phyloP scores from a whole-genome alignment of 2,797 vertebrate genomes.

The Manis crassicaudata region DNA sequence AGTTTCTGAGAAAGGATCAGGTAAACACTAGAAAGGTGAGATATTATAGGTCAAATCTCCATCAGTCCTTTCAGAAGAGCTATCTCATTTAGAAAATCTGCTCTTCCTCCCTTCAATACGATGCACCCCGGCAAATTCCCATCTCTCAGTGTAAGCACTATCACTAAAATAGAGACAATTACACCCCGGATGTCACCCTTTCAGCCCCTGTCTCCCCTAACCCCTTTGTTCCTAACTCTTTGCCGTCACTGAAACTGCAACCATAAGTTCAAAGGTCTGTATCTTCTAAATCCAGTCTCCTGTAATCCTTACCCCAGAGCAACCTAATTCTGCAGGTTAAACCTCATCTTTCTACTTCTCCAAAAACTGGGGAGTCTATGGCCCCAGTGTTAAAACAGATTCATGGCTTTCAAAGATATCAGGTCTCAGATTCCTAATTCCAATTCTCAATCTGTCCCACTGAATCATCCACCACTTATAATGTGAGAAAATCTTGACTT shows the following conservation, averaged over 20 bases:
- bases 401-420: conserved; percentile 23
- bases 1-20: conserved; percentile 9
- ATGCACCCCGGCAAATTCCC: neutral
- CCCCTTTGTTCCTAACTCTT: neutral
- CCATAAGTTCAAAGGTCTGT: neutral
- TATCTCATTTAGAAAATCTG: neutral
- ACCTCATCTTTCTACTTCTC: neutral
- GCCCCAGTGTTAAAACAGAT: neutral
- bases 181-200: neutral
- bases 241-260: neutral
- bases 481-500: conserved; percentile 47
- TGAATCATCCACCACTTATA: conserved; percentile 49
- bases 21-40: neutral
- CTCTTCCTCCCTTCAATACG: neutral
- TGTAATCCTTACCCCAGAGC: neutral
- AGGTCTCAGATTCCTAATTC: conserved; percentile 36
- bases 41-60: neutral
- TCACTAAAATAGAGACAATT: neutral
- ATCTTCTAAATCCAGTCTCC: neutral
- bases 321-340: conserved; percentile 41
- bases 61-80: neutral
- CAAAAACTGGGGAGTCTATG: neutral
- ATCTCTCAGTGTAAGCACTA: neutral
- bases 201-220: neutral
- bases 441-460: neutral